A percentile compares a stretch with the other conserved stretches of the same genome.
phyloP scores from a whole-genome alignment of 2,888 invertebrate genomes.

The Mythimna lalbum region DNA sequence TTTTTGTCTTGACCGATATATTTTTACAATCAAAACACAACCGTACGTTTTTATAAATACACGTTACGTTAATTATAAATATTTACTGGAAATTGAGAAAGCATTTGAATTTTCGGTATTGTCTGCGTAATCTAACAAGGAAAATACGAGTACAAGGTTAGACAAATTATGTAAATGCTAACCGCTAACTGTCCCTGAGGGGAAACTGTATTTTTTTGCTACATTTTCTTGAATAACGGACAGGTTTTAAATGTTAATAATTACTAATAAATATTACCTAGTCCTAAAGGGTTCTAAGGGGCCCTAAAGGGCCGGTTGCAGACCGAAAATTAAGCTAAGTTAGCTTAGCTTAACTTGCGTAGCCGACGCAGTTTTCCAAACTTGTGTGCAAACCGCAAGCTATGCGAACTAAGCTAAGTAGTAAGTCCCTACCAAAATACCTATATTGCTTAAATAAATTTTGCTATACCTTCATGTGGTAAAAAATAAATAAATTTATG shows the following conservation, averaged over 20 bases:
- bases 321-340: no score
- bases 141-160: conserved; percentile 47
- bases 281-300: no score
- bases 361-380: no score
- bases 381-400: no score
- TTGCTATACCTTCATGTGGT: no score
- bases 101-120: conserved; percentile 4
- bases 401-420: no score
- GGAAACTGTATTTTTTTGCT: conserved; percentile 23
- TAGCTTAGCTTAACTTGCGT: no score
- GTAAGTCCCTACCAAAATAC: no score
- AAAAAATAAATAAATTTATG: no score
- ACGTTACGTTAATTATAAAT: conserved; percentile 12
- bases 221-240: conserved; percentile 8
- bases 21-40: conserved; percentile 13
- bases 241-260: conserved; percentile 18
- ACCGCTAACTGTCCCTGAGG: conserved; percentile 6
- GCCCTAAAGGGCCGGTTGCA: no score
- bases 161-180: conserved; percentile 26
- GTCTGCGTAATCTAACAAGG: conserved; percentile 14
- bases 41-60: background rate
- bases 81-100: background rate
- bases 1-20: conserved; percentile 28
- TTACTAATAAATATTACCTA: background rate
- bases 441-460: no score